Conservation (phyloP, 2,113 vertebrate genomes). For the Oxyura jamaicensis region DNA sequence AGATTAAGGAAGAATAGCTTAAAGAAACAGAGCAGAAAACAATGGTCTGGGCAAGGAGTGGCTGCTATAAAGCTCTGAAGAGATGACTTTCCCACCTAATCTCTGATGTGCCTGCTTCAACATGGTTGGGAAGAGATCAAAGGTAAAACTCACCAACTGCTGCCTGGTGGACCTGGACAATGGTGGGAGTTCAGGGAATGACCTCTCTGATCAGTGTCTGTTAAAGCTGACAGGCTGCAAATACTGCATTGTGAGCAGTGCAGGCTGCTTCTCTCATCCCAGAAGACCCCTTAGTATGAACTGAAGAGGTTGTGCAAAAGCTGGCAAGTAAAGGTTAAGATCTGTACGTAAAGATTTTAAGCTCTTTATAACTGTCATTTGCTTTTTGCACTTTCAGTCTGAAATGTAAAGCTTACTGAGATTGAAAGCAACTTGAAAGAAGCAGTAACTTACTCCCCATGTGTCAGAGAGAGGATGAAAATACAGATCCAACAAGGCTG, state of each 20-base stretch:
- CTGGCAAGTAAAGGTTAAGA: background rate
- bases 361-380: background rate
- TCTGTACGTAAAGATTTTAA: background rate
- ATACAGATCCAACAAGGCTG: rapidly evolving
- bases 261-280: background rate
- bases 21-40: background rate
- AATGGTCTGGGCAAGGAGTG: background rate
- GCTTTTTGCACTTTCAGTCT: background rate
- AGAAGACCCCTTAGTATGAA: background rate
- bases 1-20: background rate
- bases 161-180: background rate
- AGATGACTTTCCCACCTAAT: background rate
- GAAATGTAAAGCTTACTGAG: background rate
- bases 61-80: background rate
- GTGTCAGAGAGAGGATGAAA: background rate
- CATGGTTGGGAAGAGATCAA: background rate
- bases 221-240: background rate
- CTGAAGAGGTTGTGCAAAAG: background rate
- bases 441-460: background rate
- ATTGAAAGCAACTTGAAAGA: background rate
- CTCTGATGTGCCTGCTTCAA: background rate
- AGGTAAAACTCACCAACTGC: background rate
- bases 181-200: background rate
- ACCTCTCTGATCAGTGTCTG: background rate
- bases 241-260: background rate